phyloP scores from a whole-genome alignment of 2,113 vertebrate species.

The Macaca mulatta region DNA sequence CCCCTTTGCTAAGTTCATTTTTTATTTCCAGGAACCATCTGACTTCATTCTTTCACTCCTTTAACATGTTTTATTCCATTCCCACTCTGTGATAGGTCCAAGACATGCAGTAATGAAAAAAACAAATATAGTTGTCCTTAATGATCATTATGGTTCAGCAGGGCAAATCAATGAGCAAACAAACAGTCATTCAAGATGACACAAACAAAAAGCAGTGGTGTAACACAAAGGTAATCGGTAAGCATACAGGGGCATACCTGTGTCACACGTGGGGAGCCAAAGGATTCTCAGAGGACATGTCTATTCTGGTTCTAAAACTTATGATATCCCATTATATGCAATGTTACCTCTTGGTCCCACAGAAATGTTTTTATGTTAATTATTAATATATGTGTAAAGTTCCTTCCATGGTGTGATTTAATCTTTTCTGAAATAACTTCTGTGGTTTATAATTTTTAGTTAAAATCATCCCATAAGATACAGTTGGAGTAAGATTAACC shows the following conservation, averaged over 20 bases:
- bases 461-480: neutral
- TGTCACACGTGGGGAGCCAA: neutral
- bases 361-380: neutral
- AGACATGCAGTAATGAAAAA: neutral
- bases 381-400: neutral
- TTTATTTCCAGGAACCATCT: neutral
- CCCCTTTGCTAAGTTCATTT: neutral
- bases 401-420: neutral
- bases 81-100: neutral
- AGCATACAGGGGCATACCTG: neutral
- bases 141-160: neutral
- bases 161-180: neutral
- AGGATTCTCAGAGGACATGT: neutral
- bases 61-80: neutral
- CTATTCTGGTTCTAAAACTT: neutral
- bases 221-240: neutral
- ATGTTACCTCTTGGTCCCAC: neutral
- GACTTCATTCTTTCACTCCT: neutral
- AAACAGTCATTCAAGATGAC: neutral
- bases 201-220: accelerated
- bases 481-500: neutral
- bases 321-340: neutral
- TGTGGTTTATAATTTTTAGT: neutral
- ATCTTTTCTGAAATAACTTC: slow-evolving; percentile 12
- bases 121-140: neutral